A percentile compares a stretch with the other conserved stretches of the same genome.
Evolutionary conservation across 1,140 invertebrate genomes (phyloP).

Genomic region (Diprion similis): DNA sequence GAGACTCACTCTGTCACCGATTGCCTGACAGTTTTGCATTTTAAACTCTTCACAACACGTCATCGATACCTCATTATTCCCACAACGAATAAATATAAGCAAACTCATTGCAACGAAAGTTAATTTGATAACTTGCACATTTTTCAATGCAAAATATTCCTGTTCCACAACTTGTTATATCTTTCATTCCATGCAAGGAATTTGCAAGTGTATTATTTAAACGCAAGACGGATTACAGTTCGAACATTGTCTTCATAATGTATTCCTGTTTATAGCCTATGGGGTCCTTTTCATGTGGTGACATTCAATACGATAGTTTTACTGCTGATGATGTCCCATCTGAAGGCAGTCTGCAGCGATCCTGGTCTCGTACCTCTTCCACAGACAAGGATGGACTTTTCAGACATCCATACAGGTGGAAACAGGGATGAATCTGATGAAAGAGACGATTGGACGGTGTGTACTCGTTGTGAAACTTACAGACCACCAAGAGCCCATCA

Average conservation of each 20-base stretch:
- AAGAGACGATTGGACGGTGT: conserved; percentile 84
- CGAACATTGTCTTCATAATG: conserved; percentile 9
- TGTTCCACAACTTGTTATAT: too few species aligned
- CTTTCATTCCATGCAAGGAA: too few species aligned
- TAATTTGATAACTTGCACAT: too few species aligned
- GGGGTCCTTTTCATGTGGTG: conserved; percentile 84
- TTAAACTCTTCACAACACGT: too few species aligned
- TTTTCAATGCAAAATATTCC: too few species aligned
- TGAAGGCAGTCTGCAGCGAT: conserved; percentile 87
- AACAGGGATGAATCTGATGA: conserved; percentile 57
- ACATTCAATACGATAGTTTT: conserved; percentile 84
- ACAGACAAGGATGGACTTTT: conserved; percentile 81
- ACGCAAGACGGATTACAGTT: background rate
- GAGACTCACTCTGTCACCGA: too few species aligned
- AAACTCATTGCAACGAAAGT: too few species aligned
- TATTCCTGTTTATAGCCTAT: conserved; percentile 70
- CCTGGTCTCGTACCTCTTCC: conserved; percentile 88
- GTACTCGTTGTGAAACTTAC: conserved; percentile 84
- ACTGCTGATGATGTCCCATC: conserved; percentile 78
- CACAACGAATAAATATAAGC: too few species aligned
- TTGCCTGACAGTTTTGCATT: too few species aligned
- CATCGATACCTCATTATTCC: too few species aligned
- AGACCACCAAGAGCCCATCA: conserved; percentile 87
- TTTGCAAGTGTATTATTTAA: too few species aligned
- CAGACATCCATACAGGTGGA: conserved; percentile 76